Percentiles rank a stretch among this genome's conserved stretches.
These are phyloP conservation scores for Anagyrus pseudococci DNA, from an alignment of 2,888 invertebrate genomes.

Conservation along the genomic window DNA sequence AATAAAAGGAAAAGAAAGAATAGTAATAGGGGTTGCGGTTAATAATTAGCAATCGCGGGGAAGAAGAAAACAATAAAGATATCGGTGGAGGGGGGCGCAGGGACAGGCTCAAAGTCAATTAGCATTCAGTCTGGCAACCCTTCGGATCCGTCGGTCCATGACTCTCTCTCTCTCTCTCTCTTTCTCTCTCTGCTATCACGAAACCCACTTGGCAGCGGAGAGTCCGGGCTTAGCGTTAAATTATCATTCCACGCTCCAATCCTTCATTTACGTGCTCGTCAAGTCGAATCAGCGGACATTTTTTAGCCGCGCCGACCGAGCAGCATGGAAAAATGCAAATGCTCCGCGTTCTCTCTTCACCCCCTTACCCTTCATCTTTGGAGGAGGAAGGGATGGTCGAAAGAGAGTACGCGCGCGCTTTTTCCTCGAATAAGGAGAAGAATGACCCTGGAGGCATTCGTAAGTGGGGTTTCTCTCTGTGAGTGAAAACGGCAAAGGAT, in stretches of 20 bases:
- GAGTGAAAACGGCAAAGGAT: conserved; percentile 2
- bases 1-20: too few relatives aligned
- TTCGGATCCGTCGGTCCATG: too few relatives aligned
- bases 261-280: conserved; percentile 33
- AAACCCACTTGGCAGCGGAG: too few relatives aligned
- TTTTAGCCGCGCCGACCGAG: conserved; percentile 6
- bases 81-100: not conserved
- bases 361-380: not conserved
- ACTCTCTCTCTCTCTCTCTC: too few relatives aligned
- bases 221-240: conserved; percentile 10
- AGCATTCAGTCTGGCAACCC: conserved; percentile 4
- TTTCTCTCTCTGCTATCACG: conserved; percentile 10
- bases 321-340: conserved; percentile 28
- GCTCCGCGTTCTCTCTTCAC: too few relatives aligned
- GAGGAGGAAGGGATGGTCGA: not conserved
- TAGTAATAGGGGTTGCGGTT: too few relatives aligned
- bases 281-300: conserved; percentile 32
- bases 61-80: not conserved
- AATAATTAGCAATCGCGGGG: not conserved
- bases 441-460: conserved; percentile 41
- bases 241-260: conserved; percentile 29
- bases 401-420: conserved; percentile 3
- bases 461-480: conserved; percentile 25
- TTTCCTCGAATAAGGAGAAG: conserved; percentile 22
- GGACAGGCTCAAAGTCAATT: not conserved